Evolutionary conservation across 1,140 invertebrate genomes (phyloP), one percentile per base, ranked within the genome.

Genomic region (Ceratitis capitata): DNA sequence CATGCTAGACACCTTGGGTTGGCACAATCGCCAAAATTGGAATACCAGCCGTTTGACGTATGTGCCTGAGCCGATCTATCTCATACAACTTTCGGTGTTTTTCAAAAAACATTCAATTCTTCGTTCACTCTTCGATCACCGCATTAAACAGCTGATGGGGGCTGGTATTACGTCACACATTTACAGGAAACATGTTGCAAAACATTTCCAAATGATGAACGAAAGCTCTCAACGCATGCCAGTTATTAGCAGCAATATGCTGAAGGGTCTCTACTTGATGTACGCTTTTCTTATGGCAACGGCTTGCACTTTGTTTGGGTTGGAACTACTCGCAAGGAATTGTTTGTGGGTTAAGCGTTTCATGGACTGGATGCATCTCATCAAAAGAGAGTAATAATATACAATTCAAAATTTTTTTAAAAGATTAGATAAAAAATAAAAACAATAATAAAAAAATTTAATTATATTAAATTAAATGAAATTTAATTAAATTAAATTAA

Each of bases 151-250:
- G 29, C 39, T 86, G 6, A 58, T 39, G 10, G 10, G 26, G 42
- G 32, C 82, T 4, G 86, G 86, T 2, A 85, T 86, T n/a, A 86
- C 84, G 0, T 58, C 86, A 29, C 26, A 85, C n/a, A 61, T 85
- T 35, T 84, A 32, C 2, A n/a, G 26, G 10, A 39, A 83, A 16
- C 47, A 85, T 83, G 26, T 83, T 1, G 53, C 53, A 10, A 51
- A 32, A 26, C 23, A 85, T 19, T 86, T 85, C 39, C 69, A 69
- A 19, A 23, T 23, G 6, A 82, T 82, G 51, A 85, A 86, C 42
- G 42, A n/a, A 6, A 19, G 32, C 19, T 23, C 74, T n/a, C 42
- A 83, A 53, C 74, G 9, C n/a, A 19, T 82, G 49, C 84, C 47
- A 5, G 32, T n/a, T 42, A 61, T 86, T 16, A 78, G 83, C 23